Base-by-base conservation (phyloP, 2,113 vertebrate species). In the Rhipidura dahli region DNA sequence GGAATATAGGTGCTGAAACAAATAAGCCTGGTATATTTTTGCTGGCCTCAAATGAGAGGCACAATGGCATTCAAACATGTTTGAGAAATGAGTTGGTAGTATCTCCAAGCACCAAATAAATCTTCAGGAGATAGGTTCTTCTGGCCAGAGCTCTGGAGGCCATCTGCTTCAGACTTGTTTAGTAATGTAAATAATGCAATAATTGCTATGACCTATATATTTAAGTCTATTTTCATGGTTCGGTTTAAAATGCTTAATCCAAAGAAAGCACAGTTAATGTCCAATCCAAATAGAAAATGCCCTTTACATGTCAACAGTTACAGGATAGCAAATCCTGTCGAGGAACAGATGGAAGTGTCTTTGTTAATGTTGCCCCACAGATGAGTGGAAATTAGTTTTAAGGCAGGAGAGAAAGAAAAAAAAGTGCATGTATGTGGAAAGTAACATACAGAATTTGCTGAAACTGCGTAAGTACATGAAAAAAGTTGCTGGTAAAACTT, bases 281-380 rank as follows among this genome's bases (percentile, higher is more conserved):
- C 96, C 97, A 97, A 94, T 73, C 78, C 94, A 97, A 97, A 97
- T 91, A 96, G 63, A 94, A 97, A 97, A 93, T 94, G 85, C 79
- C 45, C 33, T 96, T 96, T 97, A 76, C 70, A 19, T 91, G 89
- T 97, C 87, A 91, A 78, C 89, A 65, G 72, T 96, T 94, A 90
- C 5, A 79, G 81, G 90, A 95, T 87, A 96, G 76, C 70, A 96
- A 96, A 91, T 80, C 51, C 94, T 95, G 69, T 80, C 0, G 0
- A 93, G 63, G 84, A 95, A 94, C 89, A 95, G 87, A 96, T 96
- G 90, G 84, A 83, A 84, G 79, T 80, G 73, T 88, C 95, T 83
- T 87, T 96, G 92, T 97, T 96, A 96, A 89, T 94, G n/a, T 83
- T 96, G 87, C 79, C 94, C 79, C 70, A 89, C 15, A 61, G 77